Evolutionary conservation across 2,888 invertebrate genomes (phyloP).

Genomic region (Eubasilissa splendida): DNA sequence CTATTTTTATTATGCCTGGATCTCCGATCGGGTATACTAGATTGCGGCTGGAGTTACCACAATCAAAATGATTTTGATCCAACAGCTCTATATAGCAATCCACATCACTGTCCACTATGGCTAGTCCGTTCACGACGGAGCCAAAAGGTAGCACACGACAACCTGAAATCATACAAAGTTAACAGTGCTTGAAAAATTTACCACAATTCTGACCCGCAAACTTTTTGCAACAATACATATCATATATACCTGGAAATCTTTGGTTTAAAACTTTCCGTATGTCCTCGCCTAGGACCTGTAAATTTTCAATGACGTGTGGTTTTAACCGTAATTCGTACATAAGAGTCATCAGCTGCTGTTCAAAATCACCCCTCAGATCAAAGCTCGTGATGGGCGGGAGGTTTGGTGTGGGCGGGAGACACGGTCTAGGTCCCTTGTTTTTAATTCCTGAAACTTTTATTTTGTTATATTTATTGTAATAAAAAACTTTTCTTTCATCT

Average conservation of each 20-base stretch:
- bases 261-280: background rate
- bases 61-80: background rate
- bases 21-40: background rate
- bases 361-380: conserved; percentile 6
- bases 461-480: no score
- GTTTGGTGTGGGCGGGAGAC: background rate
- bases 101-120: conserved; percentile 80
- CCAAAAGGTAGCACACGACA: conserved; percentile 77
- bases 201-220: no score
- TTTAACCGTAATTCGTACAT: conserved; percentile 2
- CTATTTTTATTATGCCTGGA: background rate
- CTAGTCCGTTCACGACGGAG: conserved; percentile 81
- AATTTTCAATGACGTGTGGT: background rate
- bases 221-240: no score
- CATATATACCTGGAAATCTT: conserved; percentile 1
- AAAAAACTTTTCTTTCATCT: no score
- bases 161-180: conserved; percentile 61
- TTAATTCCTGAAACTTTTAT: no score
- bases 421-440: background rate
- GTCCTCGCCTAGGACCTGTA: background rate
- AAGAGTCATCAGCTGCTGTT: conserved; percentile 11
- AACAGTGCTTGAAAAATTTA: no score
- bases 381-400: background rate
- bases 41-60: background rate
- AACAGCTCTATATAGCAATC: conserved; percentile 77